phyloP scores from a whole-genome alignment of 2,888 invertebrate species.

The Anoplius nigerrimus region DNA sequence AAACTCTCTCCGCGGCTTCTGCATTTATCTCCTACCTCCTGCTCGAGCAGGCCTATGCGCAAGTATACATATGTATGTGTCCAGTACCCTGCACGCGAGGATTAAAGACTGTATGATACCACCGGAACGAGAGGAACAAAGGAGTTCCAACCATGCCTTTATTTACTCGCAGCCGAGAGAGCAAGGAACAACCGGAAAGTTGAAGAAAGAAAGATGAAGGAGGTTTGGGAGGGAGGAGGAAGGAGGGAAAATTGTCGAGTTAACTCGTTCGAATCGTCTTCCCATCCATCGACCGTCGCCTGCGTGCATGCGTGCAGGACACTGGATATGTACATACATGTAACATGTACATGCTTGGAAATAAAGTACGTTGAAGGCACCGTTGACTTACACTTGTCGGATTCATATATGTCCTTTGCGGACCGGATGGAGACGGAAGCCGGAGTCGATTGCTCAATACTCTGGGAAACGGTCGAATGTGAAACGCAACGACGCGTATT shows the following conservation, averaged over 20 bases:
- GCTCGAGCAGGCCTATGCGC: no score
- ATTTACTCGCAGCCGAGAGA: constrained; percentile 16
- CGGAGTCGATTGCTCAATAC: constrained; percentile 51
- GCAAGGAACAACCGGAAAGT: not conserved
- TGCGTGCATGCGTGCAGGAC: no score
- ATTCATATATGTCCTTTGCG: constrained; percentile 9
- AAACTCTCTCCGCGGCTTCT: not conserved
- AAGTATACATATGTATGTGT: constrained; percentile 15
- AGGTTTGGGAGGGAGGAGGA: not conserved
- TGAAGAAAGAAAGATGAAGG: not conserved
- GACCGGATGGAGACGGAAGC: constrained; percentile 49
- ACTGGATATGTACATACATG: no score
- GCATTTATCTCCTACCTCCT: no score
- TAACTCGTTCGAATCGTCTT: constrained; percentile 1
- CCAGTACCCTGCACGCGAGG: constrained; percentile 38
- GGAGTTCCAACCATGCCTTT: constrained; percentile 43
- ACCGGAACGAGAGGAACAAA: constrained; percentile 47
- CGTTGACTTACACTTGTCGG: not conserved
- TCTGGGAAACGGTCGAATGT: constrained; percentile 43
- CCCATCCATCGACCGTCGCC: not conserved
- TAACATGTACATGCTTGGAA: not conserved
- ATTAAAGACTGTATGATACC: constrained; percentile 46
- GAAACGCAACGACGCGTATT: constrained; percentile 42
- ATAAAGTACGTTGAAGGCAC: not conserved
- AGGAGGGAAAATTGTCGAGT: not conserved